Conservation (phyloP, 1,140 invertebrate species). For the Temnothorax longispinosus region DNA sequence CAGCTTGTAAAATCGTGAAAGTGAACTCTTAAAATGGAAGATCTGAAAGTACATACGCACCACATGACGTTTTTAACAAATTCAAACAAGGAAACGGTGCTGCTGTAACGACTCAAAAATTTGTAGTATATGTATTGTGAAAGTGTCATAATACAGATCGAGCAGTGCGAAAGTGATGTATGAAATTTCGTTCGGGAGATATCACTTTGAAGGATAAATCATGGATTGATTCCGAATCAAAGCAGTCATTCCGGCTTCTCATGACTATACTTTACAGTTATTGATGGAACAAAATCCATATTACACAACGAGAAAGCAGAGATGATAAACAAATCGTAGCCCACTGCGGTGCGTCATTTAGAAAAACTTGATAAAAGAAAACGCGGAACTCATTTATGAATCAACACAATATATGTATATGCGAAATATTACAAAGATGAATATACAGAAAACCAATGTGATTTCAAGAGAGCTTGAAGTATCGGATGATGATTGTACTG, state of each 20-base stretch:
- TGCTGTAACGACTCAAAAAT: not conserved
- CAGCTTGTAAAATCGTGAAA: not conserved
- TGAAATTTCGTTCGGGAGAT: not conserved
- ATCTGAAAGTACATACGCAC: not conserved
- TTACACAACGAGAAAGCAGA: not conserved
- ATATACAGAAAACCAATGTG: constrained; percentile 46
- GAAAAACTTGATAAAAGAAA: not conserved
- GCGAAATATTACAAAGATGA: constrained; percentile 50
- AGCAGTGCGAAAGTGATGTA: not conserved
- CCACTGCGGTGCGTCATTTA: not conserved
- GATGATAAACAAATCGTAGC: not conserved
- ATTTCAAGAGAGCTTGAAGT: constrained; percentile 51
- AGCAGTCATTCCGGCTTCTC: not conserved
- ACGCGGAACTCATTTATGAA: not conserved
- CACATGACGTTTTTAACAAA: not conserved
- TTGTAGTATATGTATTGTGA: not conserved
- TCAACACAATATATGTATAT: constrained; percentile 12
- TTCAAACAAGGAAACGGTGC: not conserved
- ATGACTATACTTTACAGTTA: not conserved
- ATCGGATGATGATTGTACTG: not conserved
- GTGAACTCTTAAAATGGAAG: not conserved
- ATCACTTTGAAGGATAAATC: not conserved
- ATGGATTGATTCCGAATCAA: not conserved
- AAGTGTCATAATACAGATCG: not conserved
- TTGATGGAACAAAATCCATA: not conserved